These are phyloP conservation scores for Zoroaster sp. DNA, from an alignment of 53 echinoderm and acorn worm species.

Conservation along the genomic window DNA sequence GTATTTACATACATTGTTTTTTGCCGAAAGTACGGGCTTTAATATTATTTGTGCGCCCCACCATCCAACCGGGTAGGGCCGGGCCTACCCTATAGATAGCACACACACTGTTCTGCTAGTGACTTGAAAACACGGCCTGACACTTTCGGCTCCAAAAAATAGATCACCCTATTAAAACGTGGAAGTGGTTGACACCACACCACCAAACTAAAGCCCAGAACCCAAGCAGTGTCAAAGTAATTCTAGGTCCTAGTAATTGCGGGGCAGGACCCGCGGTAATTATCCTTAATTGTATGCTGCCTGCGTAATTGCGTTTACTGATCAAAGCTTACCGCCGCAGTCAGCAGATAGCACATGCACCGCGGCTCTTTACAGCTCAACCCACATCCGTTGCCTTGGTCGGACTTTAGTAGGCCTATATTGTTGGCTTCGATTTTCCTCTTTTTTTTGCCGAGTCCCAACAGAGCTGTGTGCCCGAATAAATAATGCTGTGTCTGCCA, in stretches of 20 bases:
- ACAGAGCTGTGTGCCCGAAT: not conserved
- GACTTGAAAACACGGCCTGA: not conserved
- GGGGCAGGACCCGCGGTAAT: slow-evolving; percentile 38
- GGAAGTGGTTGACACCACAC: not conserved
- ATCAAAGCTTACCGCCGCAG: slow-evolving; percentile 42
- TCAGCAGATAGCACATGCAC: slow-evolving; percentile 27
- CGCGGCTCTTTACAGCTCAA: not conserved
- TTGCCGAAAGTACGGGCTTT: no score
- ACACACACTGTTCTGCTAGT: no score
- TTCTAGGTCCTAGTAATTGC: slow-evolving; percentile 25
- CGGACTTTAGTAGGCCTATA: not conserved
- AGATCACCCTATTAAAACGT: not conserved
- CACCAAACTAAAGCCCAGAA: not conserved
- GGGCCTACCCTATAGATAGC: no score
- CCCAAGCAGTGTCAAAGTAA: slow-evolving; percentile 24
- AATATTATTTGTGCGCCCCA: no score
- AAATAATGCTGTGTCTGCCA: not conserved
- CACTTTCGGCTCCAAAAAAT: not conserved
- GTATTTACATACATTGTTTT: no score
- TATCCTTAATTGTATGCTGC: slow-evolving; percentile 21
- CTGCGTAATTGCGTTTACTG: slow-evolving; percentile 41
- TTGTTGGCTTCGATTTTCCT: not conserved
- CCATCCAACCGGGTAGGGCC: no score
- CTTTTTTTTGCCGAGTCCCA: not conserved
- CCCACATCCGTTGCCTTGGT: not conserved